Evolutionary conservation across 2,797 vertebrate genomes (phyloP).

Genomic region (Balearica regulorum): DNA sequence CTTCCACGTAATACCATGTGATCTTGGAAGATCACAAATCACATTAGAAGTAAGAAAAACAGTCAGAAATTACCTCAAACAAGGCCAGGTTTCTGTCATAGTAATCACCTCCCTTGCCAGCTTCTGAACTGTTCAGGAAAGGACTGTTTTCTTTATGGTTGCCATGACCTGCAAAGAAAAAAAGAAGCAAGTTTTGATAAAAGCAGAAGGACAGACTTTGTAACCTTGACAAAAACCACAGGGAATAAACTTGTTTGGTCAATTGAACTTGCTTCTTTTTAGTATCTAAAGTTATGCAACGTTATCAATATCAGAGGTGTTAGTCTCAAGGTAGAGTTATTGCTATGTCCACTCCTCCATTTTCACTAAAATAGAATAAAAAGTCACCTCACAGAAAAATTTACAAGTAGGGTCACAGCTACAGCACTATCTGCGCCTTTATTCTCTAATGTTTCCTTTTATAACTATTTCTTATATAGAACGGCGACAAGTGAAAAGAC

Average conservation of each 20-base stretch:
- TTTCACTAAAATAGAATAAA: neutral
- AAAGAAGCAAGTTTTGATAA: neutral
- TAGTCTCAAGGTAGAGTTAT: neutral
- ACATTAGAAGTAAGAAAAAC: neutral
- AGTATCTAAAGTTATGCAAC: neutral
- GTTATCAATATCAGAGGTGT: neutral
- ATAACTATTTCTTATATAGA: neutral
- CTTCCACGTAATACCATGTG: neutral
- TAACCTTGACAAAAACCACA: neutral
- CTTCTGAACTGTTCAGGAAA: conserved; percentile 85
- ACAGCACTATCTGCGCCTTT: neutral
- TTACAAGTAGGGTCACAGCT: neutral
- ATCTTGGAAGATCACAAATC: neutral
- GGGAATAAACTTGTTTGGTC: neutral
- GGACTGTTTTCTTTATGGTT: conserved; percentile 94
- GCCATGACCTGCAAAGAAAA: conserved; percentile 80
- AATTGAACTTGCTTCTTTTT: neutral
- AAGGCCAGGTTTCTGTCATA: conserved; percentile 94
- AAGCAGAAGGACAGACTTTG: neutral
- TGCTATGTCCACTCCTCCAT: neutral
- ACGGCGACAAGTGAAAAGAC: neutral
- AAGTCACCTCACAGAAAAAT: neutral
- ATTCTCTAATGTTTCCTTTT: neutral
- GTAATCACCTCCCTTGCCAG: conserved; percentile 87
- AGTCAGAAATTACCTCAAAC: conserved; percentile 84